Evolutionary conservation across 1,140 invertebrate genomes (phyloP).

Genomic region (Triops longicaudatus): DNA sequence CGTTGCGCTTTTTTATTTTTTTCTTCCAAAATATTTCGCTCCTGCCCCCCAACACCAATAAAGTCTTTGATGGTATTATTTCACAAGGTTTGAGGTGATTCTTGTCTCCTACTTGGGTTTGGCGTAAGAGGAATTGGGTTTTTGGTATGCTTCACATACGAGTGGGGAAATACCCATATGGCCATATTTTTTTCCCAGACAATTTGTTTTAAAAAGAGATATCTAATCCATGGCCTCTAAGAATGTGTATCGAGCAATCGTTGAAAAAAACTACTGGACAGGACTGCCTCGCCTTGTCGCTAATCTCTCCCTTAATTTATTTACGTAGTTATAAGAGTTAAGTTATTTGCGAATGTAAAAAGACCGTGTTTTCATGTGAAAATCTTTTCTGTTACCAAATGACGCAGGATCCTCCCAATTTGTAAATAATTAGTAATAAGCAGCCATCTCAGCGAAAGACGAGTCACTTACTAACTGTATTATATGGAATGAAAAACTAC

Average conservation of each 20-base stretch:
- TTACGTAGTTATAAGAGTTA: not conserved
- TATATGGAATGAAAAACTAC: not conserved
- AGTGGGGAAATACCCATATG: not conserved
- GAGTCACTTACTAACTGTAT: not conserved
- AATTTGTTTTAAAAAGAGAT: no score
- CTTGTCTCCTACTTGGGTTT: not conserved
- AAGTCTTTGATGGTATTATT: not conserved
- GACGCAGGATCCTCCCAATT: no score
- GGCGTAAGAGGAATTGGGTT: not conserved
- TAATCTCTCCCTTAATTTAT: constrained; percentile 9
- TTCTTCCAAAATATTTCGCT: no score
- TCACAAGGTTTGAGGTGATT: not conserved
- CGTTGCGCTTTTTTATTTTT: no score
- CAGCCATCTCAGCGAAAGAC: not conserved
- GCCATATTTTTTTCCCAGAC: not conserved
- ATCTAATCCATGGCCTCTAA: no score
- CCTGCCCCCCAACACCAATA: no score
- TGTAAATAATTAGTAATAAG: not conserved
- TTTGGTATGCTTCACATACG: not conserved
- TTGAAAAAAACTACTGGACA: not conserved
- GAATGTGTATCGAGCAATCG: no score
- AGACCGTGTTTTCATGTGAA: not conserved
- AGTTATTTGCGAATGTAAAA: not conserved
- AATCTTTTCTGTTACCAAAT: no score
- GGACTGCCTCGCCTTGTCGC: constrained; percentile 4